Base-by-base conservation (phyloP, 2,113 vertebrate species). In the Corythornis vintsioides region DNA sequence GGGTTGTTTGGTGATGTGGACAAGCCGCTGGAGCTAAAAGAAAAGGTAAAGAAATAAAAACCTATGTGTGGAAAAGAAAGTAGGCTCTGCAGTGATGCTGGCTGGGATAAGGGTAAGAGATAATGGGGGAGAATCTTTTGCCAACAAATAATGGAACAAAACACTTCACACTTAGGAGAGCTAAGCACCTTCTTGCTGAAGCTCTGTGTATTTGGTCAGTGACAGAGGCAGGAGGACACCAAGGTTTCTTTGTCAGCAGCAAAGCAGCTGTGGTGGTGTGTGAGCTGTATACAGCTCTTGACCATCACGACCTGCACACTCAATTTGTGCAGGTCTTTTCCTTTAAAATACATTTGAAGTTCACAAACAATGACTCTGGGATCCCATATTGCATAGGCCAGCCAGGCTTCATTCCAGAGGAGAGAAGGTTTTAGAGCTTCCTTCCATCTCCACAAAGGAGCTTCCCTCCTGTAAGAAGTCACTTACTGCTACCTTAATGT, bases 1-100 rank as follows among this genome's bases (percentile, higher is more conserved):
- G 88, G 89, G 59, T 79, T 89, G 60, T 85, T 94, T 88, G 95
- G 84, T 89, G 87, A 83, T 94, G 65, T 80, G 91, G 89, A 89
- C 87, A 93, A 93, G 86, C 82, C 94, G 50, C 78, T 93, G 79
- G 89, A 93, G 69, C 82, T 96, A 93, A 91, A 88, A 70, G 48
- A 65, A 74, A 95, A 77, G 12, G 79, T 90, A 63, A n/a, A 85
- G 67, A 80, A 89, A 92, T 85, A 56, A 63, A 94, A 92, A 84
- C 26, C 45, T 92, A 9, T 61, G n/a, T 77, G 47, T 83, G 38
- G 40, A 92, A 95, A 92, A 89, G 63, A 89, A 78, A 74, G 40
- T 57, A 92, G 72, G 26, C n/a, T 91, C 40, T 93, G 56, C 67
- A 45, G 67, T 61, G 64, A 22, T 92, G 71, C 50, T 85, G 82